A percentile compares a stretch with the other conserved stretches of the same genome.
phyloP scores from a whole-genome alignment of 1,140 invertebrate genomes.

The Nephila pilipes region DNA sequence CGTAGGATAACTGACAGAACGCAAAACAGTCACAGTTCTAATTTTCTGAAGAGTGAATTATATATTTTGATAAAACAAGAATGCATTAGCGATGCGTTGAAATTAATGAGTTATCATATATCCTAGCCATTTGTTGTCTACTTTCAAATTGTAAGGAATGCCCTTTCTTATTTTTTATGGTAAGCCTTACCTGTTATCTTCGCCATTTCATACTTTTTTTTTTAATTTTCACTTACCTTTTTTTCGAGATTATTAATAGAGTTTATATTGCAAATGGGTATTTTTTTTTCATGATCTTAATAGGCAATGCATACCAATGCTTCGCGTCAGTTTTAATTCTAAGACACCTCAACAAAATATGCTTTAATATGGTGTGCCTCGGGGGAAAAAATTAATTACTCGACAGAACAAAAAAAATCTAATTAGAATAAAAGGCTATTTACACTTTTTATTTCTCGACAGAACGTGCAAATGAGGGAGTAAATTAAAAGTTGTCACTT shows the following conservation, averaged over 20 bases:
- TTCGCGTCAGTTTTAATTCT: constrained; percentile 35
- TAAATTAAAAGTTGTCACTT: constrained; percentile 60
- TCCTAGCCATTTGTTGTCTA: background rate
- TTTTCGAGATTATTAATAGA: constrained; percentile 23
- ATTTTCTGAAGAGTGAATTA: background rate
- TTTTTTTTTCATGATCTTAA: constrained; percentile 41
- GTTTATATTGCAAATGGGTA: constrained; percentile 43
- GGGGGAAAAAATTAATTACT: constrained; percentile 49
- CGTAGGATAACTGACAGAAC: background rate
- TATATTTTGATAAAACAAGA: background rate
- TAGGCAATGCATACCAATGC: constrained; percentile 29
- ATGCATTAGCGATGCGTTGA: background rate
- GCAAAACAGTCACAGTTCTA: background rate
- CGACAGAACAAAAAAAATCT: constrained; percentile 36
- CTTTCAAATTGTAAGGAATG: constrained; percentile 17
- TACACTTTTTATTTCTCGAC: constrained; percentile 54
- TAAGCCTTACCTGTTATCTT: background rate
- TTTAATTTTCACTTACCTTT: background rate
- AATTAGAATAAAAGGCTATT: constrained; percentile 60
- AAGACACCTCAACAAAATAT: constrained; percentile 32
- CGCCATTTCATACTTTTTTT: background rate
- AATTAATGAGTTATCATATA: constrained; percentile 35
- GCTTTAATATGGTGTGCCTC: constrained; percentile 49
- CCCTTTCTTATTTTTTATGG: background rate
- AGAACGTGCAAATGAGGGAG: constrained; percentile 53